These are phyloP conservation scores for Aphaenogaster rudis DNA, from an alignment of 1,140 invertebrate genomes.

Conservation along the genomic window DNA sequence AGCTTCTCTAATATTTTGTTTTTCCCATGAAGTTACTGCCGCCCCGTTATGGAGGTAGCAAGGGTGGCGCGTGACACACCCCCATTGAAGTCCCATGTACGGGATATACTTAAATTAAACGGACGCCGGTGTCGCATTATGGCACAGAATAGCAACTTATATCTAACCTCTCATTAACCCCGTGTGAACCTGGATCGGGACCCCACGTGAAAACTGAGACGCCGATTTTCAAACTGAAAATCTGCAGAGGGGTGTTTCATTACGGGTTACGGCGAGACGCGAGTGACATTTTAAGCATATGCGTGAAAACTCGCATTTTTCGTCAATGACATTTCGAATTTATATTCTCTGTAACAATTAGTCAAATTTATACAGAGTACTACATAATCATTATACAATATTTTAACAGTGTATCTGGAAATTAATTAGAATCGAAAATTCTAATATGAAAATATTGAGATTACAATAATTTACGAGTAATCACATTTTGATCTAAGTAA, in stretches of 20 bases:
- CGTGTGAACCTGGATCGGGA: constrained; percentile 81
- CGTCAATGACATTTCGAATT: not conserved
- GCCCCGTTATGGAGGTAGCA: constrained; percentile 46
- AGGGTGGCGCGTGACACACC: constrained; percentile 80
- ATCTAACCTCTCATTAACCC: constrained; percentile 87
- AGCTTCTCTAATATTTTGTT: constrained; percentile 83
- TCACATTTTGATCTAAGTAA: not conserved
- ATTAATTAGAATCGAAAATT: constrained; percentile 8
- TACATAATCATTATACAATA: not conserved
- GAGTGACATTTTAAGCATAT: constrained; percentile 54
- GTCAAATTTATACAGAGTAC: not conserved
- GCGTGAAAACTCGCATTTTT: not conserved
- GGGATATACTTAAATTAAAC: constrained; percentile 86
- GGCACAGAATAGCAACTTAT: constrained; percentile 83
- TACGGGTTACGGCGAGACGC: constrained; percentile 54
- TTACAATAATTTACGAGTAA: not conserved
- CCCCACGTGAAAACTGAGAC: constrained; percentile 76
- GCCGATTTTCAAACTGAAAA: constrained; percentile 79
- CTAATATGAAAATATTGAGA: not conserved
- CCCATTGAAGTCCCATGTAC: constrained; percentile 82
- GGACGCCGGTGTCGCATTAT: constrained; percentile 83
- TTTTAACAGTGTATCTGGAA: not conserved
- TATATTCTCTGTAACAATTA: not conserved
- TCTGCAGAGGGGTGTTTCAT: constrained; percentile 67
- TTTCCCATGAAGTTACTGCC: constrained; percentile 83